phyloP scores from a whole-genome alignment of 2,888 invertebrate species.

The Zygogramma bicolorata region DNA sequence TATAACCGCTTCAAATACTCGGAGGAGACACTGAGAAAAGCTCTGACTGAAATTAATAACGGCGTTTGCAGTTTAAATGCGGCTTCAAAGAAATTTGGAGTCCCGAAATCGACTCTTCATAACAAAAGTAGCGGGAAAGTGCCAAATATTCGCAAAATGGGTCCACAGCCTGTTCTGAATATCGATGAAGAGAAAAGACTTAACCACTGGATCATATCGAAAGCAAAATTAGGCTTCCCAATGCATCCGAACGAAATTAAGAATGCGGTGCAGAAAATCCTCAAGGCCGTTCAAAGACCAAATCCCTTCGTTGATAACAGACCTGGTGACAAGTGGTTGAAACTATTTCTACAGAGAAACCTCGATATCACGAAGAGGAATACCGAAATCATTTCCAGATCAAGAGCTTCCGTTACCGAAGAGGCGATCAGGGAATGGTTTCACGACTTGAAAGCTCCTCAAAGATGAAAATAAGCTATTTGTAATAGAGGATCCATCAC shows the following conservation, averaged over 20 bases:
- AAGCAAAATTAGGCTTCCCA: constrained; percentile 41
- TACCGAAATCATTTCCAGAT: constrained; percentile 51
- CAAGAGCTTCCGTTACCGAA: constrained; percentile 46
- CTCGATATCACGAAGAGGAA: constrained; percentile 47
- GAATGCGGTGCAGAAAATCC: constrained; percentile 31
- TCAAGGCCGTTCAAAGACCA: constrained; percentile 2
- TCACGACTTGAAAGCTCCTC: constrained; percentile 28
- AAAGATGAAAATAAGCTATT: constrained; percentile 21
- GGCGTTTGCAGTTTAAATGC: neutral
- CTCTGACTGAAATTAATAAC: neutral
- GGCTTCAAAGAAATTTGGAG: neutral
- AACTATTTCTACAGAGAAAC: constrained; percentile 49
- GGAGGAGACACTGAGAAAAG: neutral
- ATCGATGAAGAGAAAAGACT: neutral
- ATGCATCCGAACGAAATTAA: constrained; percentile 43
- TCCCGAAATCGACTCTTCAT: neutral
- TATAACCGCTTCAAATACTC: neutral
- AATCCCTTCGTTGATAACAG: constrained; percentile 39
- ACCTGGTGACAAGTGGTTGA: constrained; percentile 54
- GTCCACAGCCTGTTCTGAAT: neutral
- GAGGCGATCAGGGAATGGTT: constrained; percentile 35
- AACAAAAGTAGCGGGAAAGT: neutral
- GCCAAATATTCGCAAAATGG: neutral
- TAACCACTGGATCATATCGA: constrained; percentile 38
- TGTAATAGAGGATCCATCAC: constrained; percentile 27